These are phyloP conservation scores for Spea bombifrons DNA, from an alignment of 2,113 vertebrate genomes.

Conservation along the genomic window DNA sequence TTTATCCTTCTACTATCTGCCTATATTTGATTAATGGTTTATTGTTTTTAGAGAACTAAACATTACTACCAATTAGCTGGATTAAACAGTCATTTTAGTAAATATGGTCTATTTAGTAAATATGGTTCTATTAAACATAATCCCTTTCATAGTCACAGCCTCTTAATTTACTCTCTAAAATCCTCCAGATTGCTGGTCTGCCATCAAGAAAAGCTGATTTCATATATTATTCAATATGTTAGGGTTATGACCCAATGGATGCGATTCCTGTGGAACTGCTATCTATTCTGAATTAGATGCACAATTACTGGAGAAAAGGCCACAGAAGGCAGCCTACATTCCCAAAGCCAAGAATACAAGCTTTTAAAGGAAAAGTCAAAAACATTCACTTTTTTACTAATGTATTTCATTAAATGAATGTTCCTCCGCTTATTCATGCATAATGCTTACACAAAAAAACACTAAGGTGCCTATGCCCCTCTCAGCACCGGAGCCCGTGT, in stretches of 20 bases:
- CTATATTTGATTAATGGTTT: no score
- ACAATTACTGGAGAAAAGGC: background rate
- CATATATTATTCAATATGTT: slow-evolving; percentile 26
- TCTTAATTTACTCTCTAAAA: background rate
- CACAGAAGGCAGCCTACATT: background rate
- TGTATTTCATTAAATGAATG: no score
- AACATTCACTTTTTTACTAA: no score
- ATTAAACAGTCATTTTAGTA: background rate
- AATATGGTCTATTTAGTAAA: background rate
- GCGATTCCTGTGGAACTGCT: background rate
- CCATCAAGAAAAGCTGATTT: background rate
- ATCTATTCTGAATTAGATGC: slow-evolving; percentile 4
- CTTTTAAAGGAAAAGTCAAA: no score
- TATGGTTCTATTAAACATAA: background rate
- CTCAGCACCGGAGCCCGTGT: no score
- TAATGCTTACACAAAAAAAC: no score
- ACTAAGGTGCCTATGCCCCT: no score
- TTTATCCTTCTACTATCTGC: no score
- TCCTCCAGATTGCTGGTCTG: background rate
- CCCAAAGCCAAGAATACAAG: background rate
- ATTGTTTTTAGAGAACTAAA: background rate
- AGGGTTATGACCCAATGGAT: slow-evolving; percentile 18
- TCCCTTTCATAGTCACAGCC: background rate
- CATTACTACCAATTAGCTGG: background rate
- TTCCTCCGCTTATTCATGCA: no score